Percentiles rank a stretch among this genome's conserved stretches.
These are phyloP conservation scores for Seira musarum DNA, from an alignment of 2,888 invertebrate genomes.

Conservation along the genomic window DNA sequence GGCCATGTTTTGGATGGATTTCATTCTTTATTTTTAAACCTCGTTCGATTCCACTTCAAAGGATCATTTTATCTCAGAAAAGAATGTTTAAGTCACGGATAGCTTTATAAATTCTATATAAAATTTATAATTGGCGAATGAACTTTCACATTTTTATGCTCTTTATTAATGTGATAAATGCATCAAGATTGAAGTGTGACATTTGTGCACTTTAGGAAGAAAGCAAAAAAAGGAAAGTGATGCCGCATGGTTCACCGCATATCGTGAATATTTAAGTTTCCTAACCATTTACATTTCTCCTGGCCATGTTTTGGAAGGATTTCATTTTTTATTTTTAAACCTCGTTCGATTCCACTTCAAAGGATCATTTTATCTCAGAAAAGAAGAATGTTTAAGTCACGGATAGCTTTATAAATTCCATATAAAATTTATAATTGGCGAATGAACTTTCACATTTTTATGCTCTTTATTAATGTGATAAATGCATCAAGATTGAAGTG, in stretches of 20 bases:
- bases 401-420: no score
- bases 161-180: slow-evolving; percentile 33
- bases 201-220: no score
- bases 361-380: neutral
- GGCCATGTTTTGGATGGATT: no score
- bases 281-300: no score
- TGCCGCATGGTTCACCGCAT: no score
- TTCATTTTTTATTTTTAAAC: neutral
- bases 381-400: no score
- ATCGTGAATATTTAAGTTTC: no score
- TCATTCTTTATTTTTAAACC: neutral
- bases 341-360: slow-evolving; percentile 27
- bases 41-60: slow-evolving; percentile 28
- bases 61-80: neutral
- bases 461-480: slow-evolving; percentile 18
- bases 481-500: slow-evolving; percentile 38
- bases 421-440: neutral
- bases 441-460: slow-evolving; percentile 33
- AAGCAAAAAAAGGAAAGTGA: no score
- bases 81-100: no score
- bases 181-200: slow-evolving; percentile 27
- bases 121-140: neutral
- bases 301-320: no score
- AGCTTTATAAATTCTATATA: no score
- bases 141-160: slow-evolving; percentile 32